Base-by-base conservation (phyloP, 2,113 vertebrate genomes). In the Microcebus jonahi region DNA sequence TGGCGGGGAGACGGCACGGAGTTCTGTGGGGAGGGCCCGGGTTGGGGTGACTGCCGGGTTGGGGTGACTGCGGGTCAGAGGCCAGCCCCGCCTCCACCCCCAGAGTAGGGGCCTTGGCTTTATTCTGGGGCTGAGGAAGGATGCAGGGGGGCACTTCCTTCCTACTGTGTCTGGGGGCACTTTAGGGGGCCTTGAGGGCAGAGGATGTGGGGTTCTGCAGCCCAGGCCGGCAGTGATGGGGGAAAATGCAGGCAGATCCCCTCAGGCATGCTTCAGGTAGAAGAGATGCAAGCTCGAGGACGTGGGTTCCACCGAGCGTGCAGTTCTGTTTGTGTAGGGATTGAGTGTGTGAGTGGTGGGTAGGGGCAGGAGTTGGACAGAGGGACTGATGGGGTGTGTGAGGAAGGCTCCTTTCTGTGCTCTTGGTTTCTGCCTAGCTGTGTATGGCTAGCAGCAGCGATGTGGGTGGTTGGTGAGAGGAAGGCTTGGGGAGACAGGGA, bases 141-240 rank as follows among this genome's bases (percentile, higher is more conserved):
- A 88, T 85, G 82, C 88, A 1, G 55, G 45, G 39, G 79, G 67
- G n/a, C 50, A 92, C n/a, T 93, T 96, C 90, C 92, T 97, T 96
- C 90, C 95, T 97, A 80, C 71, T 50, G 36, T 48, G 42, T 92
- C 85, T 94, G 86, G 53, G 55, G 53, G 18, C 71, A 71, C 63
- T 89, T 90, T 93, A 63, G 89, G 61, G 83, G 34, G 76, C 55
- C 17, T 42, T 31, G 76, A 73, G 70, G 53, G n/a, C 86, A 34
- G 83, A 93, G 53, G 45, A 5, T 31, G 25, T 86, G 80, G 36
- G n/a, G 34, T 76, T 75, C 45, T 36, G 76, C 9, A 29, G 53
- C 55, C 50, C 57, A 65, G 13, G 55, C 31, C 57, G n/a, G 50
- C 65, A 81, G 89, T 84, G 82, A 87, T 39, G 50, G 77, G 57